Percentiles rank a stretch among this genome's conserved stretches.
phyloP scores from a whole-genome alignment of 2,113 vertebrate genomes.

The Candoia aspera region DNA sequence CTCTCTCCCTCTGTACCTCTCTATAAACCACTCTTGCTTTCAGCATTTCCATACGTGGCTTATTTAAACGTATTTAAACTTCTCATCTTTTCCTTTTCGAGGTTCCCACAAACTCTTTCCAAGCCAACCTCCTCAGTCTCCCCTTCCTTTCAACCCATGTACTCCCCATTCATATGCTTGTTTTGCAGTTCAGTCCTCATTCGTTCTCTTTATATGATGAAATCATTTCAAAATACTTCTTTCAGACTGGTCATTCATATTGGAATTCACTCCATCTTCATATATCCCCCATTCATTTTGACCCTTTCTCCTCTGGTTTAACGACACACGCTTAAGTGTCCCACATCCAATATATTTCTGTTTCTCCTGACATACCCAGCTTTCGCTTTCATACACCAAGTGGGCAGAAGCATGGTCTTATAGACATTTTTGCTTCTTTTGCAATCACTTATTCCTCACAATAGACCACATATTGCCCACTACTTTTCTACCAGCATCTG shows the following conservation, averaged over 20 bases:
- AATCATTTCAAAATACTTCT: background rate
- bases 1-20: background rate
- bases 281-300: background rate
- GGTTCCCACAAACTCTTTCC: background rate
- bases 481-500: background rate
- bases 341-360: background rate
- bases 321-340: background rate
- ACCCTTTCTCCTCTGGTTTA: background rate
- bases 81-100: background rate
- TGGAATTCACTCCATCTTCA: background rate
- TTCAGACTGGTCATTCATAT: background rate
- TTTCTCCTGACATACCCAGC: background rate
- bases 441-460: background rate
- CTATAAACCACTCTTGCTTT: background rate
- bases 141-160: background rate
- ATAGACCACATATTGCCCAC: background rate
- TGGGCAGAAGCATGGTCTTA: background rate
- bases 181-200: background rate
- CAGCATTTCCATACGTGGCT: background rate
- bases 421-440: background rate
- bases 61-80: background rate
- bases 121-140: background rate
- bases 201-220: background rate
- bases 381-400: background rate
- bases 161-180: background rate